phyloP scores from a whole-genome alignment of 2,113 vertebrate species.

The Brachypodius melanocephalos region DNA sequence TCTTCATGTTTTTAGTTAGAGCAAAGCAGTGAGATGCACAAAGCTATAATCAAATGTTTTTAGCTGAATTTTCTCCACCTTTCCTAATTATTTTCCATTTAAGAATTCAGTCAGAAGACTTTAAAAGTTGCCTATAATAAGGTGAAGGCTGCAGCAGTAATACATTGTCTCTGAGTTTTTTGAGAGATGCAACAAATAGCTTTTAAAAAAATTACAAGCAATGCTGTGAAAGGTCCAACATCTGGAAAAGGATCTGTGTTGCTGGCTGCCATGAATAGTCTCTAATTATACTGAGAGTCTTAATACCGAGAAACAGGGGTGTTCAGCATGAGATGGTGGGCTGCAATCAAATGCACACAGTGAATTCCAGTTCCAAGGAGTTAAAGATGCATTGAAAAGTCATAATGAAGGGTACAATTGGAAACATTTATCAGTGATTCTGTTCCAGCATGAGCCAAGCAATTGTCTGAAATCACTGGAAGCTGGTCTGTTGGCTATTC shows the following conservation, averaged over 20 bases:
- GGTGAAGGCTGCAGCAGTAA: not conserved
- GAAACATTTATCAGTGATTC: slow-evolving; percentile 30
- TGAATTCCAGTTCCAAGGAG: not conserved
- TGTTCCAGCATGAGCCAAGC: slow-evolving; percentile 12
- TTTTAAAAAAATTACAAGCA: not conserved
- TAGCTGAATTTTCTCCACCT: not conserved
- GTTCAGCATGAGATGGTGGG: not conserved
- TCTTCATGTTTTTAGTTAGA: not conserved
- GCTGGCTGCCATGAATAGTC: slow-evolving; percentile 11
- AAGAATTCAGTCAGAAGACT: slow-evolving; percentile 4
- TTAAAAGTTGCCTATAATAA: not conserved
- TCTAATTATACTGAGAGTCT: not conserved
- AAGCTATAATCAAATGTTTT: not conserved
- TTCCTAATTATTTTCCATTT: slow-evolving; percentile 26
- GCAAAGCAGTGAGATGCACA: not conserved
- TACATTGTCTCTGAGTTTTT: not conserved
- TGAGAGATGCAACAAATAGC: not conserved
- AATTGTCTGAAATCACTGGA: slow-evolving; percentile 46
- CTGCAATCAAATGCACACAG: slow-evolving; percentile 4
- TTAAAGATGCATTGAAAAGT: slow-evolving; percentile 48
- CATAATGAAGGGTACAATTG: slow-evolving; percentile 19
- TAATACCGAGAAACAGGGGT: not conserved
- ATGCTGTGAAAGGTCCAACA: not conserved
- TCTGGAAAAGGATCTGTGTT: not conserved
- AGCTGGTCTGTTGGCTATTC: slow-evolving; percentile 28